Evolutionary conservation across 2,888 invertebrate species (phyloP), one percentile per base, ranked within the genome.

Genomic region (Noctua fimbriata): DNA sequence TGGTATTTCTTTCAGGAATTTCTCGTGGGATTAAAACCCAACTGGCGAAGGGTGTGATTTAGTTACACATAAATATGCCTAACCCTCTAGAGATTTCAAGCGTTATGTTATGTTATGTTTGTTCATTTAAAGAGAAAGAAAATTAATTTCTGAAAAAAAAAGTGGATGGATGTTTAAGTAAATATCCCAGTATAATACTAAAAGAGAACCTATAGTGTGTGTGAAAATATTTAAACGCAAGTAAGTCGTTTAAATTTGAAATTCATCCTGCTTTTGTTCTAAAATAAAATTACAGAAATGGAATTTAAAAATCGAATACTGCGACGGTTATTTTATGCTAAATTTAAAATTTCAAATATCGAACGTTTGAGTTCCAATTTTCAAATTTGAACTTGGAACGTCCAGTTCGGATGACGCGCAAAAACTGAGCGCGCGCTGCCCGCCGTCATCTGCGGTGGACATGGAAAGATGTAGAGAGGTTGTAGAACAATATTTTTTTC

Each of bases 381-480:
- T 96, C 96, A 96, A 96, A 96, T 96, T 96, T 96, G 96, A 96
- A 96, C 96, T 96, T 96, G 96, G 96, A 95, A 94, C 96, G 96
- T 96, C 96, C 96, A 96, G 96, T 96, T 96, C 92, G 94, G 95
- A 95, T 95, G 96, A 94, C 92, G 95, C 89, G 93, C 96, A 97
- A 97, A 97, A 97, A 97, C 95, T 96, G 93, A 95, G 95, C 96
- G 93, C 95, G 95, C 95, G 94, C 93, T 95, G 95, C 94, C 93
- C 94, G 92, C 92, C 95, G 96, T 96, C 96, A 96, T 96, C 96
- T 96, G 95, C 93, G 89, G 60, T 47, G 91, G 79, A 93, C 92
- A 95, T 67, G 24, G 88, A 73, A 76, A 75, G 9, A 32, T 12
- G 44, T 93, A 80, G 95, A 96, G 94, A 90, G 49, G 90, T 24